Evolutionary conservation across 2,888 invertebrate species (phyloP).

Genomic region (Perithous albicinctus): DNA sequence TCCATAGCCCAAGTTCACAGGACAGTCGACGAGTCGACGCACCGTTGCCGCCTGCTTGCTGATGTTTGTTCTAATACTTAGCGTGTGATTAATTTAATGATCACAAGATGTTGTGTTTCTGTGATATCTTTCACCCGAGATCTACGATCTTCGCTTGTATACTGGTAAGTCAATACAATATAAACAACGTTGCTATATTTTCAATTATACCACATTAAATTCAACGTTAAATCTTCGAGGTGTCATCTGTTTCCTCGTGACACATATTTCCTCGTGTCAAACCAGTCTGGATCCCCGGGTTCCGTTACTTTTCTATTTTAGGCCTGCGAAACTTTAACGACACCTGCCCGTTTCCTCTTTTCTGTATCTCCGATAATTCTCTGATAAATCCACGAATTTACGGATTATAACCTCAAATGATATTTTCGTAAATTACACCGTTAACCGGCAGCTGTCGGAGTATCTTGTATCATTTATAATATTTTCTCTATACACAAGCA

Average conservation of each 20-base stretch:
- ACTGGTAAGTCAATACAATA: constrained; percentile 80
- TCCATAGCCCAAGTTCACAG: constrained; percentile 33
- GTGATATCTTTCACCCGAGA: constrained; percentile 79
- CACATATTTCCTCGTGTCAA: constrained; percentile 68
- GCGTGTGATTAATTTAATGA: constrained; percentile 77
- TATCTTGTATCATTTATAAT: not conserved
- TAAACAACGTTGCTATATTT: constrained; percentile 45
- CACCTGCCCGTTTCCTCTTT: constrained; percentile 9
- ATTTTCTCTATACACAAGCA: not conserved
- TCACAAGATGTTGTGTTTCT: constrained; percentile 80
- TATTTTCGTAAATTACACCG: not conserved
- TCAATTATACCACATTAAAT: not conserved
- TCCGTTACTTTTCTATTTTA: constrained; percentile 19
- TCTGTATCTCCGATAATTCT: not conserved
- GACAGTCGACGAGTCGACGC: constrained; percentile 63
- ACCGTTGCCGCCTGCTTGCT: constrained; percentile 68
- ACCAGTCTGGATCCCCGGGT: not conserved
- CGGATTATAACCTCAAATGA: constrained; percentile 55
- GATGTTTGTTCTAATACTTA: constrained; percentile 75
- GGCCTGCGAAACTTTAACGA: not conserved
- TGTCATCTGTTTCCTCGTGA: constrained; percentile 67
- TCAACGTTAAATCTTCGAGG: constrained; percentile 33
- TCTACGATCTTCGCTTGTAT: constrained; percentile 81
- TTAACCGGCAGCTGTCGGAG: constrained; percentile 37
- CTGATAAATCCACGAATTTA: not conserved